A percentile compares a stretch with the other conserved stretches of the same genome.
Evolutionary conservation across 2,797 vertebrate genomes (phyloP).

Genomic region (Gymnoscopelus microlampas): DNA sequence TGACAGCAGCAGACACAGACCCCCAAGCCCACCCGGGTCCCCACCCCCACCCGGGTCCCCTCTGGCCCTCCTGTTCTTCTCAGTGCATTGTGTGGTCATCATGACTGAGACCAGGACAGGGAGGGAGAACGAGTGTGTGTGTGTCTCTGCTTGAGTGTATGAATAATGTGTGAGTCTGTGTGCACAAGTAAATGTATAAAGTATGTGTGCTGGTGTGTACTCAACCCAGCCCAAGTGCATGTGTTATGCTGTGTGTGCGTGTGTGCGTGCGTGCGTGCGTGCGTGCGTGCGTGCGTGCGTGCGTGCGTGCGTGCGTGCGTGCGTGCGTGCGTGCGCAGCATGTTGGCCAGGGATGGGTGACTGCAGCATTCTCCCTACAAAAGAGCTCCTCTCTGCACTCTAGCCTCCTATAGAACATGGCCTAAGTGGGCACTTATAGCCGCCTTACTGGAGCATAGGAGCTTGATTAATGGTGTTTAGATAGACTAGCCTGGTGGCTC

Average conservation of each 20-base stretch:
- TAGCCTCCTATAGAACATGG: constrained; percentile 46
- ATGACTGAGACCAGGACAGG: constrained; percentile 13
- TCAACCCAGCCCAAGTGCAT: neutral
- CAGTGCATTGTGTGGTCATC: constrained; percentile 35
- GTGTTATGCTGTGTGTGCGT: neutral
- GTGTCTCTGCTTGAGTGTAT: neutral
- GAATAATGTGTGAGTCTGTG: constrained; percentile 3
- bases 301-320: constrained; percentile 1
- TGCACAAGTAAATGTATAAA: neutral
- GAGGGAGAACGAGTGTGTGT: neutral
- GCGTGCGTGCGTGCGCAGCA: neutral
- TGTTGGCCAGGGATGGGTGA: constrained; percentile 19
- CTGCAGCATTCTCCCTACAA: constrained; percentile 35
- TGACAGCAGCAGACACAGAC: constrained; percentile 37
- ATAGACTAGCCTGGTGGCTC: constrained; percentile 57
- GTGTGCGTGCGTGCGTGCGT: constrained; percentile 1
- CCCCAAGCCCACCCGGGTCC: neutral
- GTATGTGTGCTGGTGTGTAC: neutral
- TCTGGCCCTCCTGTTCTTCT: constrained; percentile 38
- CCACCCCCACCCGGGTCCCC: no score
- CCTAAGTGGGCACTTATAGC: constrained; percentile 67
- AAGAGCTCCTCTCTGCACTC: constrained; percentile 36
- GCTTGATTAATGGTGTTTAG: constrained; percentile 72
- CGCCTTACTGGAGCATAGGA: constrained; percentile 43
- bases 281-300: constrained; percentile 4